Evolutionary conservation across 2,888 invertebrate species (phyloP), one percentile per base, ranked within the genome.

Genomic region (Lithophane ornitopus): DNA sequence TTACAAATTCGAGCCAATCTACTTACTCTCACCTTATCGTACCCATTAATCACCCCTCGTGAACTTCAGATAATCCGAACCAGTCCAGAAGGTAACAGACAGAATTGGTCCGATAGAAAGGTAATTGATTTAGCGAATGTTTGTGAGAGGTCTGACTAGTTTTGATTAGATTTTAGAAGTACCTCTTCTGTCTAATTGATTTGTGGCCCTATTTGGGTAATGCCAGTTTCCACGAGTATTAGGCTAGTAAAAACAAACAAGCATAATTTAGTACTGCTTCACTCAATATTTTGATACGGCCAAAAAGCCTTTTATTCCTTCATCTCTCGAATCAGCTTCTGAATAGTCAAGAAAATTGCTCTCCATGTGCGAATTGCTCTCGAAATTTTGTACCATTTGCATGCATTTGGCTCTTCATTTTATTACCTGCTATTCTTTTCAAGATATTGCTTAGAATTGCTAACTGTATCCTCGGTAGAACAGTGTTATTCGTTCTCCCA

Each of bases 41-140:
- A 72, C 66, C 84, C 87, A 82, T 74, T 68, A 65, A 68, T 56
- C 71, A 78, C 34, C 74, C 80, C 62, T 41, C 49, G 39, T 41
- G 70, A 85, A 46, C 49, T 74, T 75, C 52, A 0, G 76, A 69
- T 59, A 54, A 59, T 73, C 65, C 44, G 59, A 56, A 61, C 52
- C n/a, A 22, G 11, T 52, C 39, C 3, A 28, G 22, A 46, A 7
- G 26, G 28, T 63, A 41, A 54, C 14, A 14, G 14, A 52, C 26
- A 16, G 14, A 54, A 59, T 75, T 66, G 19, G 19, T 16, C 49
- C 14, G 58, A 58, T 78, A 66, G 59, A 67, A 66, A 65, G 63
- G 65, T 71, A 26, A 68, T 71, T 70, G 62, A 65, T 76, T 34
- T 12, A 9, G 52, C 8, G n/a, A 56, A 76, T 28, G 22, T 49